Conservation (phyloP, 2,113 vertebrate genomes). For the Dicerorhinus sumatrensis region DNA sequence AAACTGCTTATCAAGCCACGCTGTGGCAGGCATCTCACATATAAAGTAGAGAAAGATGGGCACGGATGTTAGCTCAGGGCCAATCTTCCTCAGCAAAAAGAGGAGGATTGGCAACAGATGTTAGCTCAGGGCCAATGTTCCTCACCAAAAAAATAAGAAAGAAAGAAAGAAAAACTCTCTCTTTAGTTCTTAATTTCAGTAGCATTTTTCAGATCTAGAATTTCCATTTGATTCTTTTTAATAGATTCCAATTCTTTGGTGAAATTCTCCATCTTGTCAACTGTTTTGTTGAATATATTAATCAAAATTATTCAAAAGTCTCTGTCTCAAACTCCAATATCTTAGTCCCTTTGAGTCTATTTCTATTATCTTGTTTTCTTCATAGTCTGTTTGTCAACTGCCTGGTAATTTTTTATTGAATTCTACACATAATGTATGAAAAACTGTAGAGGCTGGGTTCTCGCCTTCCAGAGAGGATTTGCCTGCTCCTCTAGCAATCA, state of each 20-base stretch:
- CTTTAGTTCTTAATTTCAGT: conserved; percentile 16
- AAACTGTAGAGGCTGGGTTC: neutral
- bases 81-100: too few species aligned
- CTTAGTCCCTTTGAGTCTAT: neutral
- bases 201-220: neutral
- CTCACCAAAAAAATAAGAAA: too few species aligned
- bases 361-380: neutral
- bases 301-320: neutral
- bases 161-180: neutral
- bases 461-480: neutral
- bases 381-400: neutral
- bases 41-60: too few species aligned
- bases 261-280: conserved; percentile 29
- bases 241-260: neutral
- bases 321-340: neutral
- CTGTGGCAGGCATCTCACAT: too few species aligned
- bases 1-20: too few species aligned
- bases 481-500: neutral
- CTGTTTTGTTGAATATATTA: neutral
- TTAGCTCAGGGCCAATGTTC: too few species aligned
- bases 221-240: neutral
- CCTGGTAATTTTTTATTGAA: neutral
- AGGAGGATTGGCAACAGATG: too few species aligned
- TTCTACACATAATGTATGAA: neutral
- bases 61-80: too few species aligned